Evolutionary conservation across 2,113 vertebrate genomes (phyloP).

Genomic region (Hippotragus niger): DNA sequence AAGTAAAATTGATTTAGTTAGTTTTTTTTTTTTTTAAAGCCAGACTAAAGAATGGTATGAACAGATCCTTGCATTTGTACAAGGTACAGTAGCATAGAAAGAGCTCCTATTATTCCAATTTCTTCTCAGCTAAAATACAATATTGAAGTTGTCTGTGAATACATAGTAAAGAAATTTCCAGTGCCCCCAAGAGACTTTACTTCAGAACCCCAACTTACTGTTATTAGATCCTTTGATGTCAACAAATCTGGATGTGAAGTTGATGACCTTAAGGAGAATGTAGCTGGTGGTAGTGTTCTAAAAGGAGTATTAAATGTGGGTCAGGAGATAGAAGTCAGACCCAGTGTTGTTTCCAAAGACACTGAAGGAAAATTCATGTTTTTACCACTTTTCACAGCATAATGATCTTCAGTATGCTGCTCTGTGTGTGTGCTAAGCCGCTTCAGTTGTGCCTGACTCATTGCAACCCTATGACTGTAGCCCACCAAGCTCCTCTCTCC

Average conservation of each 20-base stretch:
- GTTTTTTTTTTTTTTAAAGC: background rate
- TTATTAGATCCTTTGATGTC: background rate
- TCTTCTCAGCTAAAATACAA: background rate
- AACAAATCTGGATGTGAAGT: background rate
- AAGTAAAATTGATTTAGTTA: background rate
- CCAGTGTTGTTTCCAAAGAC: background rate
- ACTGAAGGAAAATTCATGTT: background rate
- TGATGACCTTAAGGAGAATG: background rate
- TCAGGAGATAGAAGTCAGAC: background rate
- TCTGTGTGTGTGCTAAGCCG: constrained; percentile 62
- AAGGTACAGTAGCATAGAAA: background rate
- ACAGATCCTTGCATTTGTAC: background rate
- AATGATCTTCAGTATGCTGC: constrained; percentile 96
- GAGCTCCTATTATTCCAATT: background rate
- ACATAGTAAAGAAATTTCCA: background rate
- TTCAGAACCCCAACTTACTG: background rate
- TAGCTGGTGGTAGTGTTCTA: background rate
- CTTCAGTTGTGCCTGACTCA: background rate
- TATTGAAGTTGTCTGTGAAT: background rate
- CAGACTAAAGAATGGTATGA: background rate
- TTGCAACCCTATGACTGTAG: background rate
- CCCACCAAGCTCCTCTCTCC: background rate
- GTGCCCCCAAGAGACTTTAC: background rate
- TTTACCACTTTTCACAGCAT: background rate
- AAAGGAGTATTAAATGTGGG: background rate